Evolutionary conservation across 23 tunicate genomes (phyloP), one percentile per base, ranked within the genome.

Genomic region (Diplosoma virens): DNA sequence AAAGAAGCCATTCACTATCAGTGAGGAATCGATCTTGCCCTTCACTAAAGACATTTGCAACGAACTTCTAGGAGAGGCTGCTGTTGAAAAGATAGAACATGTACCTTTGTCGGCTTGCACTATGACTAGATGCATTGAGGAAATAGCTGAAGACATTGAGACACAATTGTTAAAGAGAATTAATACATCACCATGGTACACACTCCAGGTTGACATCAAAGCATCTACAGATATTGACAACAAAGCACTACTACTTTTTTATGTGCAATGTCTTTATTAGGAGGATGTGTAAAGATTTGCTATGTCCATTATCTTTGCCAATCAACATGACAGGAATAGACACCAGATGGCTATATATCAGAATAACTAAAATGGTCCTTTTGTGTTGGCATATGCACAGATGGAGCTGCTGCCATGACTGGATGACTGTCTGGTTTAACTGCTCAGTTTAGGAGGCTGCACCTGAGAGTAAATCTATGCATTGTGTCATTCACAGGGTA

Each of bases 21-120:
- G 72, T 27, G 72, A 66, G n/a, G 72, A 66, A 66, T 66, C 28
- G 45, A 66, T 30, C 11, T 30, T 66, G 72, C 72, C 72, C 72
- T 66, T 47, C 47, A 27, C 72, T 66, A 66, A 66, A 66, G 72
- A 66, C 41, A 58, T 21, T 58, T 58, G 66, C 66, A 58, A 20
- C 21, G 18, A 58, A 7, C n/a, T n/a, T n/a, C n/a, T 66, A 27
- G 47, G 72, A 29, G 16, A 66, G 47, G 41, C 72, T 66, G 41
- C 72, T 66, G 47, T 66, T 66, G 28, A 66, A 30, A 22, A 66
- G 72, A 66, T 66, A 30, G n/a, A 5, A 66, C 20, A 14, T 27
- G n/a, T n/a, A n/a, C n/a, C n/a, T n/a, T n/a, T n/a, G n/a, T n/a
- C n/a, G n/a, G n/a, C n/a, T n/a, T n/a, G n/a, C n/a, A n/a, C n/a